Conservation (phyloP, 1,140 invertebrate species). For the Eriocheir sinensis region DNA sequence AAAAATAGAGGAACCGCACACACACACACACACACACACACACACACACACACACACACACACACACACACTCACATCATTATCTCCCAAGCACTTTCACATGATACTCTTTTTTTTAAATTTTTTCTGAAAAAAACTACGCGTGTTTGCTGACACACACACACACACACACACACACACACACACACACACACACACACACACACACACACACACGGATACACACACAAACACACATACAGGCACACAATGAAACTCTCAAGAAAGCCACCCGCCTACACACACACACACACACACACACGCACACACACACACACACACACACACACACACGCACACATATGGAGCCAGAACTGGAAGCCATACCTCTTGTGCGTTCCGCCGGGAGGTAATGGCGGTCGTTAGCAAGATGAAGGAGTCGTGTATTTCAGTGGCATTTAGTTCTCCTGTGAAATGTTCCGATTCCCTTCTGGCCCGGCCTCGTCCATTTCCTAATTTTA, state of each 20-base stretch:
- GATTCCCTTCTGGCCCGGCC: slow-evolving; percentile 39
- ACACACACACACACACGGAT: neutral
- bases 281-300: slow-evolving; percentile 43
- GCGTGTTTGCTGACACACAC: neutral
- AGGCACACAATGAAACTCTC: neutral
- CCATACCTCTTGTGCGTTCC: slow-evolving; percentile 50
- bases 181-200: slow-evolving; percentile 26
- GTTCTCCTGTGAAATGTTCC: slow-evolving; percentile 57
- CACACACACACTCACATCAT: neutral
- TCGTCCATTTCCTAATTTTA: slow-evolving; percentile 54
- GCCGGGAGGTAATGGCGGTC: slow-evolving; percentile 54
- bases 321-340: slow-evolving; percentile 49
- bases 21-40: slow-evolving; percentile 36
- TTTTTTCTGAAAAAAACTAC: too few species aligned
- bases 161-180: neutral
- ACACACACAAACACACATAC: slow-evolving; percentile 50
- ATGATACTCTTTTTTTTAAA: neutral
- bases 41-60: slow-evolving; percentile 40
- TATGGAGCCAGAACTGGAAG: slow-evolving; percentile 25
- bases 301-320: slow-evolving; percentile 4
- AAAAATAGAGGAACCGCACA: neutral
- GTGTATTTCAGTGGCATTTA: slow-evolving; percentile 61
- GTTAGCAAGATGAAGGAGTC: slow-evolving; percentile 51
- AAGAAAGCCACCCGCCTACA: neutral
- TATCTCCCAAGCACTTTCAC: neutral